phyloP scores from a whole-genome alignment of 2,113 vertebrate genomes.

The Cichladusa arquata region DNA sequence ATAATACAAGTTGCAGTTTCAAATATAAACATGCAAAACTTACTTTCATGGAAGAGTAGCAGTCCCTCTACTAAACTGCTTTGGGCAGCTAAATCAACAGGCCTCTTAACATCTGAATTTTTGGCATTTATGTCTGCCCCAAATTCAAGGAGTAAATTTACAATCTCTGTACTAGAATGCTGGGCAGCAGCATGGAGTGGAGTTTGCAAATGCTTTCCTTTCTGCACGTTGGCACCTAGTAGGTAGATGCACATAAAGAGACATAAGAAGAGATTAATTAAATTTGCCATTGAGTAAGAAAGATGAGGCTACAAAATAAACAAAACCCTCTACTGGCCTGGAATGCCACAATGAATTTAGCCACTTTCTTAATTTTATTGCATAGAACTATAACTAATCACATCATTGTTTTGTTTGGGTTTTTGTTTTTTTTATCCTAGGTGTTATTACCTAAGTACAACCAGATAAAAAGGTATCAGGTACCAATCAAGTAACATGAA shows the following conservation, averaged over 20 bases:
- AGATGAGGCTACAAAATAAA: neutral
- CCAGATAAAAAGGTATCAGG: neutral
- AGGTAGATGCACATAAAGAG: neutral
- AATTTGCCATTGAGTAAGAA: neutral
- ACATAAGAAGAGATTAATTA: neutral
- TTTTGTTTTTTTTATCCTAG: neutral
- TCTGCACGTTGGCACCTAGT: slow-evolving; percentile 90
- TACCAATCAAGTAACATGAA: neutral
- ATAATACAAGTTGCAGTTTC: neutral
- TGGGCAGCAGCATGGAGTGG: slow-evolving; percentile 91
- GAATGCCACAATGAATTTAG: neutral
- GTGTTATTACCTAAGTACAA: neutral
- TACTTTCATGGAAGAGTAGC: slow-evolving; percentile 89
- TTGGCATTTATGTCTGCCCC: slow-evolving; percentile 90
- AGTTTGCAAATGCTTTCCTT: slow-evolving; percentile 87
- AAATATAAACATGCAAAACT: neutral
- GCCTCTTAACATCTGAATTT: slow-evolving; percentile 85
- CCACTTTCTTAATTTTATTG: neutral
- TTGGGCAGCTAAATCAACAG: slow-evolving; percentile 85
- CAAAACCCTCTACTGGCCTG: neutral
- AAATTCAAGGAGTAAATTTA: slow-evolving; percentile 89
- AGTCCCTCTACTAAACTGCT: slow-evolving; percentile 85
- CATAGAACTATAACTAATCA: neutral
- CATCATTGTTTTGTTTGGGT: neutral
- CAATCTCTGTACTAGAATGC: slow-evolving; percentile 80